phyloP scores from a whole-genome alignment of 2,797 vertebrate species.

The Cynodonichthys magdalenae region DNA sequence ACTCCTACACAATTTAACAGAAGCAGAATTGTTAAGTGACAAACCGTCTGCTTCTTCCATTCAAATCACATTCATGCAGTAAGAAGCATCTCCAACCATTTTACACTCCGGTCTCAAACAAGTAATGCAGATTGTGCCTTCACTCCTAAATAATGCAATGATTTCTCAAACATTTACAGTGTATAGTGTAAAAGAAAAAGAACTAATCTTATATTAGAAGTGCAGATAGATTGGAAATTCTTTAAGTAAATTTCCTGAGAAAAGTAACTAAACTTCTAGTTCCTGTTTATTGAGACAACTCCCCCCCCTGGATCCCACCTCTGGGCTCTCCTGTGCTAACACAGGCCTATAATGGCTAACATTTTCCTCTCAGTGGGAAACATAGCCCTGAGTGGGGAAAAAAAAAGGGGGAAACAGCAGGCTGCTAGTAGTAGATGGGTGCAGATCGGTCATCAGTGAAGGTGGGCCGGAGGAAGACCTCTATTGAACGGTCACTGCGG shows the following conservation, averaged over 20 bases:
- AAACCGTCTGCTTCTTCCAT: conserved; percentile 26
- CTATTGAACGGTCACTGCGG: conserved; percentile 91
- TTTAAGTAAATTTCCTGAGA: conserved; percentile 31
- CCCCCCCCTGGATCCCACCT: neutral
- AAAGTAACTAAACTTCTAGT: conserved; percentile 38
- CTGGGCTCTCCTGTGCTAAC: conserved; percentile 23
- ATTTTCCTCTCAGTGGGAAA: conserved; percentile 24
- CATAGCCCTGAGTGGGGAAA: conserved; percentile 45
- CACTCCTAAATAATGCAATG: conserved; percentile 44
- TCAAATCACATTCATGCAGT: conserved; percentile 41
- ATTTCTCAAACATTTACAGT: conserved; percentile 57
- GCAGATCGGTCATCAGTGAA: conserved; percentile 91
- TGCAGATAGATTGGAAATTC: conserved; percentile 49
- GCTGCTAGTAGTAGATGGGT: conserved; percentile 89
- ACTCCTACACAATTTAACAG: conserved; percentile 54
- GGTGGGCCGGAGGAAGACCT: conserved; percentile 90
- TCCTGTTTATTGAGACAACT: conserved; percentile 15
- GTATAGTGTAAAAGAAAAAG: conserved; percentile 38
- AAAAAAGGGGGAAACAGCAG: conserved; percentile 25
- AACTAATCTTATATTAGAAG: conserved; percentile 44
- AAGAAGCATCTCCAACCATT: conserved; percentile 3
- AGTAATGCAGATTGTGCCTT: conserved; percentile 21
- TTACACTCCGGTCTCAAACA: conserved; percentile 18
- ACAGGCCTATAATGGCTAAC: conserved; percentile 24
- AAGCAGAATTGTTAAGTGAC: conserved; percentile 49